Percentiles rank a stretch among this genome's conserved stretches.
phyloP scores from a whole-genome alignment of 2,888 invertebrate genomes.

The Psylliodes chrysocephalus region DNA sequence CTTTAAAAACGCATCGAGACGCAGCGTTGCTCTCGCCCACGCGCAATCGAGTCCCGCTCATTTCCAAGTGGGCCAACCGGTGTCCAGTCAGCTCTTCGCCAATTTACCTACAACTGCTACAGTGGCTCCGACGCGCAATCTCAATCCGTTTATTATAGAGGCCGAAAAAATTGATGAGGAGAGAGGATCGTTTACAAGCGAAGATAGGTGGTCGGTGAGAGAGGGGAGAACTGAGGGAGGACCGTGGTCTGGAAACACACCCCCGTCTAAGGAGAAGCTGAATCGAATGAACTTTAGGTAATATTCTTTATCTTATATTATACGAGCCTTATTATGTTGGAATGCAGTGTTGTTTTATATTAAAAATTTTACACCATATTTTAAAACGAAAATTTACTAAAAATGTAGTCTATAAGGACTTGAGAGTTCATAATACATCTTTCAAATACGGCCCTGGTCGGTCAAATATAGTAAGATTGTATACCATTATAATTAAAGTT shows the following conservation, averaged over 20 bases:
- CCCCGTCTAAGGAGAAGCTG: constrained; percentile 58
- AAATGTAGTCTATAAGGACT: too few relatives aligned
- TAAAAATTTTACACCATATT: too few relatives aligned
- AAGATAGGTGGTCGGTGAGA: background rate
- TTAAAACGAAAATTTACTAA: too few relatives aligned
- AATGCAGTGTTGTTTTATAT: too few relatives aligned
- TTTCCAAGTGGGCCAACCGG: constrained; percentile 60
- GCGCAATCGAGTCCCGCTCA: constrained; percentile 40
- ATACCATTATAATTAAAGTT: too few relatives aligned
- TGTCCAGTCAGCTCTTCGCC: constrained; percentile 58
- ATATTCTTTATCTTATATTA: too few relatives aligned
- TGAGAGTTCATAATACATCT: too few relatives aligned
- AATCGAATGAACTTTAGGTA: too few relatives aligned
- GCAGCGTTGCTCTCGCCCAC: background rate
- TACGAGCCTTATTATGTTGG: too few relatives aligned
- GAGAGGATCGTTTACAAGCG: constrained; percentile 1
- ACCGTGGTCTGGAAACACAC: constrained; percentile 58
- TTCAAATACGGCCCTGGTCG: too few relatives aligned
- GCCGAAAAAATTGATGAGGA: constrained; percentile 10
- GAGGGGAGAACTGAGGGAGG: too few relatives aligned
- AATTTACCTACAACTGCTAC: constrained; percentile 12
- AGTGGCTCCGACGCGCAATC: constrained; percentile 12
- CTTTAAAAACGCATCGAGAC: constrained; percentile 22
- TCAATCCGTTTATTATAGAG: constrained; percentile 22
- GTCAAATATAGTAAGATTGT: too few relatives aligned